Conservation (phyloP, 2,113 vertebrate species). For the Alces alces region DNA sequence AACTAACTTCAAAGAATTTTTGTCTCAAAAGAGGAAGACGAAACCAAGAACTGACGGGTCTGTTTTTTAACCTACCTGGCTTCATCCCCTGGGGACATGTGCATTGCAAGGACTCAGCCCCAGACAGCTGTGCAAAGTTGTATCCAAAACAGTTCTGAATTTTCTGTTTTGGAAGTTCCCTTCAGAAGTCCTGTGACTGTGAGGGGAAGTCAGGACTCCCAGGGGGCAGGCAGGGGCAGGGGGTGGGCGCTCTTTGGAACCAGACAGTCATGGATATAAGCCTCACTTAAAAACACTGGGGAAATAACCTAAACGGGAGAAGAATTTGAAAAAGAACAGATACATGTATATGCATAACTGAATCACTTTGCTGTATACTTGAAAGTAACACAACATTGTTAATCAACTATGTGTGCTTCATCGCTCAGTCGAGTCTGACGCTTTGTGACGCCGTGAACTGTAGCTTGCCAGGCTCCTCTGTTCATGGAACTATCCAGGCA, state of each 20-base stretch:
- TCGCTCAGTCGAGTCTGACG: not conserved
- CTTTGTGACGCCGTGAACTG: not conserved
- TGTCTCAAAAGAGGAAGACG: constrained; percentile 28
- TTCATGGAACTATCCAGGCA: not conserved
- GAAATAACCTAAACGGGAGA: not conserved
- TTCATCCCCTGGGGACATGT: not conserved
- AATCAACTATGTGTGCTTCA: not conserved
- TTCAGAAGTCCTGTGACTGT: not conserved
- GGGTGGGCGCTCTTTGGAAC: not conserved
- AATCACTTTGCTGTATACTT: not conserved
- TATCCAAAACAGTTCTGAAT: not conserved
- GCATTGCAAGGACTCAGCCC: not conserved
- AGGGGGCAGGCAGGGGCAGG: too few species aligned
- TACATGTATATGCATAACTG: not conserved
- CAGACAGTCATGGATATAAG: not conserved
- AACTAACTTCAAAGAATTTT: constrained; percentile 42
- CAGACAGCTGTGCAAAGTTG: not conserved
- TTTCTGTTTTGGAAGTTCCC: not conserved
- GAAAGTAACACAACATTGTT: not conserved
- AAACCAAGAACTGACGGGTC: not conserved
- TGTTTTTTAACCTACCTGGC: not conserved
- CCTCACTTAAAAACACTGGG: not conserved
- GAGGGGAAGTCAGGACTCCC: not conserved
- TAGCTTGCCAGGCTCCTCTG: not conserved
- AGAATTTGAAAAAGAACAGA: not conserved